Evolutionary conservation across 1,140 invertebrate species (phyloP).

Genomic region (Hyles euphorbiae): DNA sequence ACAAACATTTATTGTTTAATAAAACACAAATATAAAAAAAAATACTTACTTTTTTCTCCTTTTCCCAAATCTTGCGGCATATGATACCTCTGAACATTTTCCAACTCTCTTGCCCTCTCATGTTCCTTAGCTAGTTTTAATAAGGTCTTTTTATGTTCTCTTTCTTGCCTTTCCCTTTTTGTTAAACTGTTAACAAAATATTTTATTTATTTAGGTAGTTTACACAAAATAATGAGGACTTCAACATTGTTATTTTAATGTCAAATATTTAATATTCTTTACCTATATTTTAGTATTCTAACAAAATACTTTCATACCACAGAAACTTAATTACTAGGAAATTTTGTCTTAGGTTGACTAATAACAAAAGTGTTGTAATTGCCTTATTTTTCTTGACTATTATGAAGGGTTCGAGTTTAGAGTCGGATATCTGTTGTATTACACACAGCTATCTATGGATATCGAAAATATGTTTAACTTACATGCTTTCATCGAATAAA

Average conservation of each 20-base stretch:
- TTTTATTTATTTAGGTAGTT: constrained; percentile 1
- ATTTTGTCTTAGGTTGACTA: too few species aligned
- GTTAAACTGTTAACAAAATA: constrained; percentile 82
- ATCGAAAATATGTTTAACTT: constrained; percentile 55
- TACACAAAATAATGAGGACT: neutral
- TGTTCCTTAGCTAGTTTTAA: constrained; percentile 95
- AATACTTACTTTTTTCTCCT: constrained; percentile 76
- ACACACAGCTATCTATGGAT: neutral
- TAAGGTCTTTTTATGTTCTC: constrained; percentile 94
- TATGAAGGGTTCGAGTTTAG: too few species aligned
- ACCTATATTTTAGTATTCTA: too few species aligned
- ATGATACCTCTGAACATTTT: constrained; percentile 94
- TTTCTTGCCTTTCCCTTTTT: constrained; percentile 87
- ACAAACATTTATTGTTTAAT: neutral
- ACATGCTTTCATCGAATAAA: constrained; percentile 92
- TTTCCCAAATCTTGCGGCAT: constrained; percentile 91
- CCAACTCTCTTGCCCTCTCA: constrained; percentile 93
- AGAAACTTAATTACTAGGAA: too few species aligned
- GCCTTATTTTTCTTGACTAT: too few species aligned
- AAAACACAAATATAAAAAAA: neutral
- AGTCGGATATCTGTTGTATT: too few species aligned
- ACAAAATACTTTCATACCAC: too few species aligned
- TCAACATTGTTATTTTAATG: neutral
- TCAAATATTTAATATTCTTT: neutral
- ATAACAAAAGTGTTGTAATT: too few species aligned